phyloP scores from a whole-genome alignment of 1,140 invertebrate genomes.

The Scaptomyza pallida region DNA sequence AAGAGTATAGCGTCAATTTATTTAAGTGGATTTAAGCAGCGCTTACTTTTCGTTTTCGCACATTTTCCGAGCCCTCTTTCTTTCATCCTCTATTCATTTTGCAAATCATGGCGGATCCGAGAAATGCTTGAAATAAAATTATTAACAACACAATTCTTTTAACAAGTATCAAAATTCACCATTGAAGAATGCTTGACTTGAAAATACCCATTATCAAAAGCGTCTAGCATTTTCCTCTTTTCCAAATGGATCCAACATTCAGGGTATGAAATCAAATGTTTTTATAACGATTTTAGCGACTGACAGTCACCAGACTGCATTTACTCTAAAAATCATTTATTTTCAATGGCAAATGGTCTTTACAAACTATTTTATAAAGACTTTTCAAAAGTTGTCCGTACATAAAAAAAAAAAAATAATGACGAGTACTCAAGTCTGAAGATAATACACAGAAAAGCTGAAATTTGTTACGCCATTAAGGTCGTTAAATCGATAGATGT shows the following conservation, averaged over 20 bases:
- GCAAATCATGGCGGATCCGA: conserved; percentile 12
- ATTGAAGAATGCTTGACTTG: not conserved
- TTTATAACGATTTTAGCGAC: not conserved
- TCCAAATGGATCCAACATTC: not conserved
- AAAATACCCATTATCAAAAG: not conserved
- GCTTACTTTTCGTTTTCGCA: conserved; percentile 53
- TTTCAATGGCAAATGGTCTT: not conserved
- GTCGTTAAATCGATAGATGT: not conserved
- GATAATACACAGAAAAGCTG: not conserved
- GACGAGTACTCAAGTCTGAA: not conserved
- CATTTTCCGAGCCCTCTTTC: conserved; percentile 19
- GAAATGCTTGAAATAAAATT: conserved; percentile 6
- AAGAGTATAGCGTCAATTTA: conserved; percentile 69
- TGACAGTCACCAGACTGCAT: not conserved
- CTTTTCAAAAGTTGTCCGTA: not conserved
- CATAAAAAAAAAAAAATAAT: not conserved
- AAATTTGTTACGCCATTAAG: not conserved
- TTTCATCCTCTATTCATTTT: conserved; percentile 18
- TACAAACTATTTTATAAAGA: not conserved
- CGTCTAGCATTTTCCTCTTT: not conserved
- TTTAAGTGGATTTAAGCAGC: conserved; percentile 71
- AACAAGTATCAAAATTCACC: not conserved
- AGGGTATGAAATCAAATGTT: not conserved
- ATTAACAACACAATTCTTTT: not conserved
- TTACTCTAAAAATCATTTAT: not conserved